These are phyloP conservation scores for Vultur gryphus DNA, from an alignment of 2,797 vertebrate species.

Conservation along the genomic window DNA sequence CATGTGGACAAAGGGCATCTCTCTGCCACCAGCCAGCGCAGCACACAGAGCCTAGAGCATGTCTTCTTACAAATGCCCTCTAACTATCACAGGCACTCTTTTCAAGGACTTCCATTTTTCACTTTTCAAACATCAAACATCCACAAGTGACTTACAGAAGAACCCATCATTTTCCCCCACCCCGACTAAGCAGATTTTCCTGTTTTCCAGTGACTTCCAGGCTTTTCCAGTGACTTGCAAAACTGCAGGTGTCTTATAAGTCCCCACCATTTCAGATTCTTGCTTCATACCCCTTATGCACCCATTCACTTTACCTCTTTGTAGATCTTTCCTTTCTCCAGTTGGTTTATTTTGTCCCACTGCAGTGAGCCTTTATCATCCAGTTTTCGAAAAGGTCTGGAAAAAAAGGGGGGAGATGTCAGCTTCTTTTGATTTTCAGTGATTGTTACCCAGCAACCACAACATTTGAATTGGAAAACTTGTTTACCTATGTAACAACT, in stretches of 20 bases:
- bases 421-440: neutral
- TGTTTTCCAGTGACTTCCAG: neutral
- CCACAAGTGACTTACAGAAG: neutral
- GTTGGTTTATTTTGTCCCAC: constrained; percentile 79
- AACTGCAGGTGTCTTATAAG: neutral
- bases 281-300: neutral
- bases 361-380: constrained; percentile 79
- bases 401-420: neutral
- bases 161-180: neutral
- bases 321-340: constrained; percentile 84
- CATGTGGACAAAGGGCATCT: neutral
- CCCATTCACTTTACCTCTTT: constrained; percentile 74
- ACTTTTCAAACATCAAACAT: neutral
- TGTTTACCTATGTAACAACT: neutral
- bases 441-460: neutral
- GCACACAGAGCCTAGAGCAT: fast-evolving
- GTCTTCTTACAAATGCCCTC: neutral
- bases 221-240: neutral
- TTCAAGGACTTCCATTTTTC: neutral
- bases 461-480: neutral
- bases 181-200: neutral
- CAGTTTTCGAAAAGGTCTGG: constrained; percentile 80
- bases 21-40: neutral
- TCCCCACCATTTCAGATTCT: neutral
- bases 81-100: neutral